A percentile compares a stretch with the other conserved stretches of the same genome.
These are phyloP conservation scores for Drosophila bocqueti DNA, from an alignment of 1,140 invertebrate species.

Conservation along the genomic window DNA sequence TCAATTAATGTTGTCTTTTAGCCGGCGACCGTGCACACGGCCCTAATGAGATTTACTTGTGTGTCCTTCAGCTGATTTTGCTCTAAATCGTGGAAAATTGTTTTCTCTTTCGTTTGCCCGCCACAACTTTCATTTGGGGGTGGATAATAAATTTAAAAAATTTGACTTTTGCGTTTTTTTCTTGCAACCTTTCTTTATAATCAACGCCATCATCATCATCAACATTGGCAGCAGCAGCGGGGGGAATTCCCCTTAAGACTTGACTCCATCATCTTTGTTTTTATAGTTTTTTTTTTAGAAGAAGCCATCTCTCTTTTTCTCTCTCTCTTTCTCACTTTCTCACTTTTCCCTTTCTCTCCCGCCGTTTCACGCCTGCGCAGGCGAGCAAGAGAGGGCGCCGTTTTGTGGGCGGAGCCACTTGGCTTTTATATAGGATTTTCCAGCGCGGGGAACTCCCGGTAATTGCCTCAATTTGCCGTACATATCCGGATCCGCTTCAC, in stretches of 20 bases:
- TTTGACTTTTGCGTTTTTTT: background rate
- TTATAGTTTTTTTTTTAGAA: background rate
- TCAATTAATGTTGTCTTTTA: conserved; percentile 65
- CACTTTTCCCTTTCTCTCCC: conserved; percentile 7
- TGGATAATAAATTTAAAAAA: conserved; percentile 33
- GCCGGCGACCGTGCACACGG: background rate
- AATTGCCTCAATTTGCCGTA: conserved; percentile 79
- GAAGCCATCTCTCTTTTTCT: conserved; percentile 51
- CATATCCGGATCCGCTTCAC: conserved; percentile 55
- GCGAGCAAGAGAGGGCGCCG: conserved; percentile 25
- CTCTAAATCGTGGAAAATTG: conserved; percentile 16
- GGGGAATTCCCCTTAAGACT: conserved; percentile 23
- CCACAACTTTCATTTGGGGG: conserved; percentile 29
- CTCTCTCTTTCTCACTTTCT: background rate
- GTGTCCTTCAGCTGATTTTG: conserved; percentile 14
- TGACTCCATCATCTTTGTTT: conserved; percentile 19
- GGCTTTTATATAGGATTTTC: conserved; percentile 39
- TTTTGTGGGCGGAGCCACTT: conserved; percentile 64
- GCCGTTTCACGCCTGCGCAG: conserved; percentile 50
- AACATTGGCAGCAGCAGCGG: conserved; percentile 1
- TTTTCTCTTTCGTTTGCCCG: conserved; percentile 42
- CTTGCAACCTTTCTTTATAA: conserved; percentile 18
- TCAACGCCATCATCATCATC: conserved; percentile 55
- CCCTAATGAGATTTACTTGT: conserved; percentile 46
- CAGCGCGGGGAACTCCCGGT: conserved; percentile 54